Evolutionary conservation across 2,888 invertebrate genomes (phyloP).

Genomic region (Microctonus aethiopoides): DNA sequence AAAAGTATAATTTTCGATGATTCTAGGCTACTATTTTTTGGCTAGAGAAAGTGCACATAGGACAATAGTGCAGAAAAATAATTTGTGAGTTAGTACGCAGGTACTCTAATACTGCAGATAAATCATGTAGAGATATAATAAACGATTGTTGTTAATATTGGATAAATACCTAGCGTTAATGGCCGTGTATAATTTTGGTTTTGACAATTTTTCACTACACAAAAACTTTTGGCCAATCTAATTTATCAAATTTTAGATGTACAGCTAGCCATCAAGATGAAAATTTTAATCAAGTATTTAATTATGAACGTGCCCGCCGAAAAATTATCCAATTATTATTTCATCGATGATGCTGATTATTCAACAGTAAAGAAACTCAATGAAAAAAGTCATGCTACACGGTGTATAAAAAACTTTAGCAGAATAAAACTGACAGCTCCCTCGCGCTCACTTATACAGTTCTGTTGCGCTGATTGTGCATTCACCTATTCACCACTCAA

Average conservation of each 20-base stretch:
- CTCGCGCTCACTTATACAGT: slow-evolving; percentile 37
- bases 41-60: not conserved
- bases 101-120: not conserved
- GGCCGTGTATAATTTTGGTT: not conserved
- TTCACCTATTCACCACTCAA: slow-evolving; percentile 37
- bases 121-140: not conserved
- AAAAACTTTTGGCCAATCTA: not conserved
- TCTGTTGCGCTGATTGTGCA: too few species aligned
- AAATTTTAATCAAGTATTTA: not conserved
- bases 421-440: slow-evolving; percentile 43
- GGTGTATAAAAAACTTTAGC: slow-evolving; percentile 1
- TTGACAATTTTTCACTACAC: not conserved
- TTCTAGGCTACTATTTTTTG: not conserved
- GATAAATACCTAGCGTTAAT: not conserved
- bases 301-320: not conserved
- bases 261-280: not conserved
- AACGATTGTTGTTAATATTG: not conserved
- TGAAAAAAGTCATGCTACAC: not conserved
- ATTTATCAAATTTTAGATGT: not conserved
- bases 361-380: not conserved
- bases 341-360: not conserved
- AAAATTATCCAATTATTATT: not conserved
- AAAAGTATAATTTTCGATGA: not conserved
- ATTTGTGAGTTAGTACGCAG: not conserved
- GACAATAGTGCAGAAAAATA: not conserved